Conservation (phyloP, 2,888 invertebrate species). For the Spisula subtruncata region DNA sequence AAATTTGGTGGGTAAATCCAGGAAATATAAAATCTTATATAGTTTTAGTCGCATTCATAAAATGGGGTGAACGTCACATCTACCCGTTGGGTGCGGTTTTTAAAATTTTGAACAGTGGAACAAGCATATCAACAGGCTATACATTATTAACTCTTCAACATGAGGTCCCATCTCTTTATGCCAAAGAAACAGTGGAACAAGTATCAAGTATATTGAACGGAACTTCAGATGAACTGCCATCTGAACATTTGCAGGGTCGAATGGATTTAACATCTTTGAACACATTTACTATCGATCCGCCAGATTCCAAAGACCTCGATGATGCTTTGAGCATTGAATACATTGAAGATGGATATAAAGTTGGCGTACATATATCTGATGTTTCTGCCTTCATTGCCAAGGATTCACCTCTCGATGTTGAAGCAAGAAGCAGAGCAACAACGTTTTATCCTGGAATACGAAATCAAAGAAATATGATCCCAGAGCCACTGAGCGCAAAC, state of each 20-base stretch:
- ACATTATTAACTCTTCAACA: slow-evolving; percentile 63
- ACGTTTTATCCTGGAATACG: slow-evolving; percentile 71
- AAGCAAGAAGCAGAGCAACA: slow-evolving; percentile 73
- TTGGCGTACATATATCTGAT: slow-evolving; percentile 80
- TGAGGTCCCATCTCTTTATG: slow-evolving; percentile 67
- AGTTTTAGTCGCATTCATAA: slow-evolving; percentile 74
- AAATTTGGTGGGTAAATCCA: slow-evolving; percentile 48
- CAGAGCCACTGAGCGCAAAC: slow-evolving; percentile 75
- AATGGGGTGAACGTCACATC: slow-evolving; percentile 68
- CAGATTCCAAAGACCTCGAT: slow-evolving; percentile 73
- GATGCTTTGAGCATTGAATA: slow-evolving; percentile 74
- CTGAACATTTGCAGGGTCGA: slow-evolving; percentile 25
- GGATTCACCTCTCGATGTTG: slow-evolving; percentile 71
- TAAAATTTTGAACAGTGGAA: slow-evolving; percentile 65
- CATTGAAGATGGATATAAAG: slow-evolving; percentile 50
- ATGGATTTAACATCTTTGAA: slow-evolving; percentile 62
- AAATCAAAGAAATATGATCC: slow-evolving; percentile 74
- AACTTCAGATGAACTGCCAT: slow-evolving; percentile 39
- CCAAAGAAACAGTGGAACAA: slow-evolving; percentile 53
- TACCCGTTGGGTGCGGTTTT: slow-evolving; percentile 77
- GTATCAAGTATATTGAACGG: slow-evolving; percentile 45
- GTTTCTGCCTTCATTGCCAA: slow-evolving; percentile 69
- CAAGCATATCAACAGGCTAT: slow-evolving; percentile 57
- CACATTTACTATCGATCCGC: slow-evolving; percentile 78
- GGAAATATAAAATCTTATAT: slow-evolving; percentile 69